Evolutionary conservation across 2,113 vertebrate species (phyloP), one percentile per base, ranked within the genome.

Genomic region (Pipra filicauda): DNA sequence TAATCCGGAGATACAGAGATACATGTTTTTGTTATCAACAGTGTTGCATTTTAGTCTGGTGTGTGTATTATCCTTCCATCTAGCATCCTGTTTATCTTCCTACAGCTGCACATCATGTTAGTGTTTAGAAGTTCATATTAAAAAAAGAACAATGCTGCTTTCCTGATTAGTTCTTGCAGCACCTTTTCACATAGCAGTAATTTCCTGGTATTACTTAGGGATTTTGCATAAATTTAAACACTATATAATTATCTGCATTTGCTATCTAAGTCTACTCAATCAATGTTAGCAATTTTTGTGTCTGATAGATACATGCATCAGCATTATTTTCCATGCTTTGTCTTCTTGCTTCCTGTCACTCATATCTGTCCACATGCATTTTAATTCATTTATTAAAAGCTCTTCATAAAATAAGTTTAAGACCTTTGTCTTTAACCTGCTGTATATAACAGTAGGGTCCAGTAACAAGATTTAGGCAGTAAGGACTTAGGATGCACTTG

Each of bases 21-120:
- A 35, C 27, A 49, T 12, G 15, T 30, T 71, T 57, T 69, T 67
- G 46, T 18, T 74, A 54, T 24, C n/a, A 48, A 0, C 19, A 49
- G 21, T 21, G 4, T 17, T 93, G 39, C 13, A 21, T 66, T 80
- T 91, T 86, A 75, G 30, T 80, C 46, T 41, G 39, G 15, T 31
- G 16, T 55, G 37, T 17, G 1, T 75, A 16, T 33, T 46, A 57
- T 48, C 69, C 69, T 91, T 84, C 15, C 0, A 3, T 84, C 57
- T 44, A 33, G 33, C 84, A 87, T 96, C 91, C 93, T 95, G 91
- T 95, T 95, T 95, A 48, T 89, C 72, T 84, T 95, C 65, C 64
- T 57, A 35, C 83, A 96, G 83, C 72, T 78, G 86, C 52, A 59
- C 12, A 59, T 86, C 15, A 12, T 88, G 35, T 66, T 77, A 59